Base-by-base conservation (phyloP, 1,140 invertebrate genomes). In the Aradophagus sp. region DNA sequence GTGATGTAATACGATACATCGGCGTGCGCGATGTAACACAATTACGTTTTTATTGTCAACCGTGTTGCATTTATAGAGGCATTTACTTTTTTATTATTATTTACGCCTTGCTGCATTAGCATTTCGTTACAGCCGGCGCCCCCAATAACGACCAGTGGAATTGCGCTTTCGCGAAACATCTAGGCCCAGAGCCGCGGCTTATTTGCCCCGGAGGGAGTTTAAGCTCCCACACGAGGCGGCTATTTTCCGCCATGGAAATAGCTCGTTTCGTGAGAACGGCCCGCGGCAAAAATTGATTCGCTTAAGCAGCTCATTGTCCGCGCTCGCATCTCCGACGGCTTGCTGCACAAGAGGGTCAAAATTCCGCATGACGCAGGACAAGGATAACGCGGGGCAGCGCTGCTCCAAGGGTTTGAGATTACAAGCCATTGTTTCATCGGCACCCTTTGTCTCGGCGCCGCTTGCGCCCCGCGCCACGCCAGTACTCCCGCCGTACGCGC, bases 331-430 rank as follows among this genome's bases (percentile, higher is more conserved):
- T 41, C n/a, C n/a, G 13, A 13, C 13, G 41, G 41, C 35, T n/a
- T n/a, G 29, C 48, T 47, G 39, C 63, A 39, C 47, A 35, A 42
- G 50, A 65, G 71, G 71, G 71, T 69, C 47, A 48, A 56, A 65
- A 69, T 55, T 56, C 65, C 41, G 62, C 71, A 63, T 73, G 58
- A 68, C 34, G 62, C 29, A 69, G 67, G 55, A 48, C 47, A 71
- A 74, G 73, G 65, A 66, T 65, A 79, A 70, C 63, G 62, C 50
- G 62, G 75, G 71, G 73, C 76, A 75, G 69, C 76, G 73, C 77
- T 77, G 79, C 79, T 82, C 77, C 75, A 80, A 84, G 81, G 81
- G 77, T 77, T 80, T 73, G 79, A 85, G 83, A 85, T 85, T 85
- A 85, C 83, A 81, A 81, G 76, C 79, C 74, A 84, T 85, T 85